Conservation (phyloP, 2,888 invertebrate genomes). For the Amphipoea oculea region DNA sequence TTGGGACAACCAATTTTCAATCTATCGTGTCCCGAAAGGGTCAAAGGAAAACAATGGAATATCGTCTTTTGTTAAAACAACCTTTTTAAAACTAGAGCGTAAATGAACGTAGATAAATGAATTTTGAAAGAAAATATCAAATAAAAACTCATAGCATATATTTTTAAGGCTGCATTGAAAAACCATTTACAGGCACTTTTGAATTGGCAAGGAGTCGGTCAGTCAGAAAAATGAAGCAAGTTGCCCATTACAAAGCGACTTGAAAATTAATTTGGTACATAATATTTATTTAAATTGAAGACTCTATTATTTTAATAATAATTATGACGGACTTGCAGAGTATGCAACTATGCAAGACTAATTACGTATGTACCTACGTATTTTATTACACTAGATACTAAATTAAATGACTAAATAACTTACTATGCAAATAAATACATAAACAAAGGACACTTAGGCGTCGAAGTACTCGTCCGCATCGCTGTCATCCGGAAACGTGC, state of each 20-base stretch:
- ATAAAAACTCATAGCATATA: background rate
- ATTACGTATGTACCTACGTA: no score
- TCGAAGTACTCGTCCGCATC: no score
- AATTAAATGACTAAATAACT: no score
- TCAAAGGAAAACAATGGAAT: slow-evolving; percentile 18
- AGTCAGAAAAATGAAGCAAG: background rate
- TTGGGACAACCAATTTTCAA: slow-evolving; percentile 5
- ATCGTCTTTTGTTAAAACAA: slow-evolving; percentile 18
- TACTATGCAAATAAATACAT: no score
- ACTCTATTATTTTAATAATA: no score
- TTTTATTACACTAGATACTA: no score
- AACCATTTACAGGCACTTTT: background rate
- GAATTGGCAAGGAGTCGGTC: background rate
- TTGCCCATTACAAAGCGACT: background rate
- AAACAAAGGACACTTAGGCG: no score
- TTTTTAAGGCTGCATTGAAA: background rate
- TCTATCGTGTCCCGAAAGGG: background rate
- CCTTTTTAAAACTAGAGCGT: background rate
- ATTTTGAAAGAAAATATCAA: background rate
- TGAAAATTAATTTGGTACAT: background rate
- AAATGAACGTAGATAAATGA: background rate
- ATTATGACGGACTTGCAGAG: no score
- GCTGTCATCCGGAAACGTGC: no score
- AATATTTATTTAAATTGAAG: background rate
- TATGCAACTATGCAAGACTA: no score